These are phyloP conservation scores for Drosophila nr. perissopoda DNA, from an alignment of 2,888 invertebrate species.

Conservation along the genomic window DNA sequence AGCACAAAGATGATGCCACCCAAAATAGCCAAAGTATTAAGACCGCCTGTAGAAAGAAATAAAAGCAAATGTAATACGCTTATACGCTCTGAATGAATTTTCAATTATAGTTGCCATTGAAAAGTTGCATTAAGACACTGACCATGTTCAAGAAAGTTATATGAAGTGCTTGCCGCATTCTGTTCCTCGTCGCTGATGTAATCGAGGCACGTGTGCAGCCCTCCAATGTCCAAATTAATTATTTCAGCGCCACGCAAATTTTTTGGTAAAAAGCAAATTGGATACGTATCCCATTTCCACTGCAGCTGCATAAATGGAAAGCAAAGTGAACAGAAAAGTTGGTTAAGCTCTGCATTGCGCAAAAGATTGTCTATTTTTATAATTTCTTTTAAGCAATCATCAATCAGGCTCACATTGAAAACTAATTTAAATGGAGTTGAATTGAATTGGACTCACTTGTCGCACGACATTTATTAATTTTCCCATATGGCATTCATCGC, in stretches of 20 bases:
- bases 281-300: constrained; percentile 85
- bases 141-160: constrained; percentile 86
- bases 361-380: background rate
- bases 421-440: constrained; percentile 48
- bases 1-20: constrained; percentile 85
- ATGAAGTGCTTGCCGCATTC: constrained; percentile 85
- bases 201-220: constrained; percentile 84
- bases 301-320: constrained; percentile 71
- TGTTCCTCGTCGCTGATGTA: constrained; percentile 85
- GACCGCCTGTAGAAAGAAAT: constrained; percentile 85
- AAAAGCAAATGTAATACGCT: background rate
- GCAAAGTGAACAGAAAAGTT: constrained; percentile 3
- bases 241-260: constrained; percentile 84
- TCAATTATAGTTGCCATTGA: constrained; percentile 1
- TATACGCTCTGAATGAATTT: background rate
- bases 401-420: constrained; percentile 46
- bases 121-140: constrained; percentile 31
- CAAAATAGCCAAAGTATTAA: constrained; percentile 84
- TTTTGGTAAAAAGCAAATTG: constrained; percentile 85
- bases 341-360: background rate
- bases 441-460: constrained; percentile 79
- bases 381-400: constrained; percentile 9
- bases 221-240: constrained; percentile 83
- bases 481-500: constrained; percentile 85
- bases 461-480: constrained; percentile 84